Evolutionary conservation across 1,140 invertebrate genomes (phyloP).

Genomic region (Aphelenchoides besseyi): DNA sequence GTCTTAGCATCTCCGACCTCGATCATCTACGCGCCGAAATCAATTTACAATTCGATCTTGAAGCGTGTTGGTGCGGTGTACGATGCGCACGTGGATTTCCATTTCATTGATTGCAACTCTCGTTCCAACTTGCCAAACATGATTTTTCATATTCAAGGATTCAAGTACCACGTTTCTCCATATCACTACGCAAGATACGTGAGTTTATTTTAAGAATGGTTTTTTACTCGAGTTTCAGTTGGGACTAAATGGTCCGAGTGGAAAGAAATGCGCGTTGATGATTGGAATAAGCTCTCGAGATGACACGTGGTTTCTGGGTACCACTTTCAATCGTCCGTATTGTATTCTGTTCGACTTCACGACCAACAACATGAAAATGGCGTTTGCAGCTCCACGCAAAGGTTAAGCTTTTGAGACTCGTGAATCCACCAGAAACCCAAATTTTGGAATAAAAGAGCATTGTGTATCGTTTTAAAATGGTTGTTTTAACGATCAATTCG

Average conservation of each 20-base stretch:
- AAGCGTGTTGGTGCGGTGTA: background rate
- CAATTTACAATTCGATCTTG: background rate
- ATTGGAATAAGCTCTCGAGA: background rate
- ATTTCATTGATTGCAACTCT: background rate
- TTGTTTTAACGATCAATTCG: background rate
- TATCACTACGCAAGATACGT: background rate
- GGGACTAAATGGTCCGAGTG: background rate
- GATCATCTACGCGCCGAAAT: conserved; percentile 1
- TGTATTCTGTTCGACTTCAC: conserved; percentile 10
- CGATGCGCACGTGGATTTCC: background rate
- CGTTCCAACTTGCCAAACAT: background rate
- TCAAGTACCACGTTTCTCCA: background rate
- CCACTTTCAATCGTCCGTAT: conserved; percentile 10
- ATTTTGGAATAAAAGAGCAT: background rate
- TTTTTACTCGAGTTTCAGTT: background rate
- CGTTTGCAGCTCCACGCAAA: background rate
- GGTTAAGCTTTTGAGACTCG: too few relatives aligned
- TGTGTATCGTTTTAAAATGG: background rate
- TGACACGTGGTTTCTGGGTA: background rate
- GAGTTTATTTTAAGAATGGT: background rate
- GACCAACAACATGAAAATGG: conserved; percentile 1
- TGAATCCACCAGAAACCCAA: too few relatives aligned
- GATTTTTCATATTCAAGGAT: background rate
- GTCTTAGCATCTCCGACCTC: background rate
- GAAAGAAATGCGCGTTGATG: background rate